phyloP scores from a whole-genome alignment of 2,888 invertebrate genomes.

The Acleris emargana region DNA sequence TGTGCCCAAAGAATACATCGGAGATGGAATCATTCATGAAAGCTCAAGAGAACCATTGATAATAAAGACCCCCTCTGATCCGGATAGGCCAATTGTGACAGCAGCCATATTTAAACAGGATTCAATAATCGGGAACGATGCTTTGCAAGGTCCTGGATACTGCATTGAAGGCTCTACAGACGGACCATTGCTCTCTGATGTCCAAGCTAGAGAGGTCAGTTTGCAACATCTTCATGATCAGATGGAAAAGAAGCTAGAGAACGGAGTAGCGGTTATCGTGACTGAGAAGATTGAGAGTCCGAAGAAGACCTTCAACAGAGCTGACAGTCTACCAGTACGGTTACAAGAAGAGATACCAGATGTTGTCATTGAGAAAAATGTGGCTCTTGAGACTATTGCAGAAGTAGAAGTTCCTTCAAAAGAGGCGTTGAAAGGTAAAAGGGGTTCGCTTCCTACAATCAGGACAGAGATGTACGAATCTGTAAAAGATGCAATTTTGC shows the following conservation, averaged over 20 bases:
- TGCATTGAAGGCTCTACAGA: conserved; percentile 80
- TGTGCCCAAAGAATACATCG: conserved; percentile 64
- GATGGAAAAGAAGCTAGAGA: conserved; percentile 67
- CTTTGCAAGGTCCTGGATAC: conserved; percentile 72
- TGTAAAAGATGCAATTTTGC: conserved; percentile 79
- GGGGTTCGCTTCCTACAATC: conserved; percentile 72
- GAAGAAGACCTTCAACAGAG: conserved; percentile 77
- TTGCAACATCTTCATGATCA: conserved; percentile 73
- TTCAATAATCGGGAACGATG: conserved; percentile 76
- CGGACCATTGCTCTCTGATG: conserved; percentile 78
- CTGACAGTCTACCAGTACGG: conserved; percentile 82
- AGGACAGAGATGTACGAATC: conserved; percentile 82
- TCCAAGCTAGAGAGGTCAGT: conserved; percentile 75
- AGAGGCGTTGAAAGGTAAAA: conserved; percentile 64
- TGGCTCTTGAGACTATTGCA: conserved; percentile 64
- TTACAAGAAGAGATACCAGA: conserved; percentile 72
- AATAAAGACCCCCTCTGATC: conserved; percentile 75
- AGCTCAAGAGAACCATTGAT: conserved; percentile 79
- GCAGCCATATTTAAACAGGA: conserved; percentile 88
- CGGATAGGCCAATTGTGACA: conserved; percentile 87
- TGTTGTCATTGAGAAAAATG: conserved; percentile 46
- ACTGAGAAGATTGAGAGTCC: conserved; percentile 67
- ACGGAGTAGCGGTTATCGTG: conserved; percentile 66
- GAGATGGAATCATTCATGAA: conserved; percentile 67
- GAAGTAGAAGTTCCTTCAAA: conserved; percentile 68